Conservation (phyloP, 1,140 invertebrate genomes). For the Cotesia chilonis region DNA sequence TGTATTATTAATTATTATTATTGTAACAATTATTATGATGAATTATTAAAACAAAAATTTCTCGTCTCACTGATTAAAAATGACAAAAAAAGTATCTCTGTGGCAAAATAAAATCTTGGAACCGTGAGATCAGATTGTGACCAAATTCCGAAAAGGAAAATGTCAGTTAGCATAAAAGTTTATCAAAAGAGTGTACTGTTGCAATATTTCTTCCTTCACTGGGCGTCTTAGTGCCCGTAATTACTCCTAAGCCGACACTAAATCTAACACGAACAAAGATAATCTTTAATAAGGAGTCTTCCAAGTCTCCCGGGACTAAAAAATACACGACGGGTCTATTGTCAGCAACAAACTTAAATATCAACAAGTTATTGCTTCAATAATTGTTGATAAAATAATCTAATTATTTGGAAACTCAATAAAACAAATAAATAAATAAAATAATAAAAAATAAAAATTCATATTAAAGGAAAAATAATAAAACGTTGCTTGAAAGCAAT, state of each 20-base stretch:
- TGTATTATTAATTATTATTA: no score
- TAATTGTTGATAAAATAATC: slow-evolving; percentile 25
- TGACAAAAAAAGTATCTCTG: slow-evolving; percentile 36
- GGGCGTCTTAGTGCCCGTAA: no score
- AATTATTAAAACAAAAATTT: background rate
- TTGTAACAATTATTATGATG: background rate
- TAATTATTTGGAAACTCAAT: slow-evolving; percentile 14
- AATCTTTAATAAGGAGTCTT: slow-evolving; percentile 48
- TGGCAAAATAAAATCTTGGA: slow-evolving; percentile 40
- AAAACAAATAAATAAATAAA: background rate
- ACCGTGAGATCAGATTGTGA: slow-evolving; percentile 16
- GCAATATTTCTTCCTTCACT: no score
- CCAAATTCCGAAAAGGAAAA: slow-evolving; percentile 29
- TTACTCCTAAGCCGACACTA: slow-evolving; percentile 5
- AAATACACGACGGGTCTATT: slow-evolving; percentile 22
- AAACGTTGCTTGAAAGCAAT: background rate
- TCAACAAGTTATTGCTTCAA: slow-evolving; percentile 25
- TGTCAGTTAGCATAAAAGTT: slow-evolving; percentile 32
- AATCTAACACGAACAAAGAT: slow-evolving; percentile 31
- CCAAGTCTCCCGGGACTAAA: slow-evolving; percentile 44
- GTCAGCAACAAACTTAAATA: slow-evolving; percentile 27
- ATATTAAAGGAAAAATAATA: slow-evolving; percentile 9
- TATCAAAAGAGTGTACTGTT: background rate
- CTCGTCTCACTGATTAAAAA: slow-evolving; percentile 25
- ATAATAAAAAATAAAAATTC: slow-evolving; percentile 40